phyloP scores from a whole-genome alignment of 1,140 invertebrate species.

The Orius insidiosus region DNA sequence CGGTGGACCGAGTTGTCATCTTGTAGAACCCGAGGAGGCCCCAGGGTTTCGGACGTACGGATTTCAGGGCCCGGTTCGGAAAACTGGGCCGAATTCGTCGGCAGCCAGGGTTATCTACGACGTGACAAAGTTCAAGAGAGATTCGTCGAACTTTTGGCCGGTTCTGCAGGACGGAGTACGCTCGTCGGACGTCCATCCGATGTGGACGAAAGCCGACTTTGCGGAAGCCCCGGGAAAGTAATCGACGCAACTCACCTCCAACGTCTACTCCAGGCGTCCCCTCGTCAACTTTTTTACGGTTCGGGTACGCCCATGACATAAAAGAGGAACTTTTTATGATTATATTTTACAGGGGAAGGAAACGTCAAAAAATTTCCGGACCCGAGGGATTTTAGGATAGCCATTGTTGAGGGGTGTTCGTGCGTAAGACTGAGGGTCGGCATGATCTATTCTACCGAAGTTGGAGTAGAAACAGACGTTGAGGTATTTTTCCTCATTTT shows the following conservation, averaged over 20 bases:
- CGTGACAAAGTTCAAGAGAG: conserved; percentile 47
- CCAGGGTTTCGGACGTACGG: conserved; percentile 39
- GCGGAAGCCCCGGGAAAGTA: conserved; percentile 34
- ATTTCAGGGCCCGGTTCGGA: conserved; percentile 32
- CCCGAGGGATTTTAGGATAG: conserved; percentile 38
- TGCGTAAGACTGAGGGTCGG: conserved; percentile 33
- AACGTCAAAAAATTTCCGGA: conserved; percentile 28
- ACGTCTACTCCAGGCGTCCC: conserved; percentile 29
- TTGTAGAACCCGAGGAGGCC: conserved; percentile 34
- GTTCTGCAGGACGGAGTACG: conserved; percentile 27
- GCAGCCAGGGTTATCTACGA: conserved; percentile 40
- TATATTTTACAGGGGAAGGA: conserved; percentile 24
- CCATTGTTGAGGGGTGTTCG: conserved; percentile 41
- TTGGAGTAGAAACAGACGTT: conserved; percentile 25
- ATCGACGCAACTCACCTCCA: conserved; percentile 31
- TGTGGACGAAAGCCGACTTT: conserved; percentile 29
- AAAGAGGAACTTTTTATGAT: background rate
- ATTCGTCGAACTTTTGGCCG: conserved; percentile 43
- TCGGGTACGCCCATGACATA: conserved; percentile 25
- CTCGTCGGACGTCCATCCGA: conserved; percentile 19
- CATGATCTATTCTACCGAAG: conserved; percentile 26
- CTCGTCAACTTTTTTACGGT: conserved; percentile 34
- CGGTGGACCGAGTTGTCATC: conserved; percentile 26
- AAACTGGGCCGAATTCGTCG: conserved; percentile 41
- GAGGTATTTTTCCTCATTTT: conserved; percentile 14